phyloP scores from a whole-genome alignment of 2,113 vertebrate species.

The Collichthys lucidus region DNA sequence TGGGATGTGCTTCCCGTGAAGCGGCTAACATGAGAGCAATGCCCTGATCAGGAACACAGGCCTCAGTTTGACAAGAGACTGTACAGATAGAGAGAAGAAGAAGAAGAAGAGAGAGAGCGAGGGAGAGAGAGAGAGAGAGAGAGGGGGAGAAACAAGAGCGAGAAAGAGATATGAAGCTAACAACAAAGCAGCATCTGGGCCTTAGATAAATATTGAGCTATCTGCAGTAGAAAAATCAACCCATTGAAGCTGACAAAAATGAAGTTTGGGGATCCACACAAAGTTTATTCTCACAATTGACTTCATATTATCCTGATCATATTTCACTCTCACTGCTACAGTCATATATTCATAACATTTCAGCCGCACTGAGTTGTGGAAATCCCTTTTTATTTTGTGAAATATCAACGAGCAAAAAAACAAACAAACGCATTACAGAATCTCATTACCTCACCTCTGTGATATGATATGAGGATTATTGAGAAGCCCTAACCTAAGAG shows the following conservation, averaged over 20 bases:
- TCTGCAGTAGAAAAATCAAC: conserved; percentile 31
- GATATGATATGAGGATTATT: conserved; percentile 40
- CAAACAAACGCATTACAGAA: not conserved
- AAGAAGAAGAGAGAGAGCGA: not conserved
- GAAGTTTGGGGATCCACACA: conserved; percentile 3
- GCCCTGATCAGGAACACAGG: conserved; percentile 79
- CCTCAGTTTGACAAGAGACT: conserved; percentile 76
- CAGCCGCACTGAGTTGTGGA: not conserved
- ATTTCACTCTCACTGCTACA: not conserved
- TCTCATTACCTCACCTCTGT: not conserved
- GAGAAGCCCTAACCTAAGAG: conserved; percentile 32
- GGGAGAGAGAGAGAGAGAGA: not conserved
- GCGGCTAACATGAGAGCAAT: conserved; percentile 84
- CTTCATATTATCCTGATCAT: not conserved
- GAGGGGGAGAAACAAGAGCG: conserved; percentile 4
- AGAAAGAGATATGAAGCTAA: conserved; percentile 48
- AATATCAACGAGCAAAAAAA: conserved; percentile 20
- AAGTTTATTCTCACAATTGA: conserved; percentile 5
- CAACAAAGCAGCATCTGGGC: conserved; percentile 57
- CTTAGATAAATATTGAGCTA: conserved; percentile 63
- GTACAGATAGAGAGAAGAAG: conserved; percentile 61
- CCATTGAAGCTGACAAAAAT: conserved; percentile 26
- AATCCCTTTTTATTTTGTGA: not conserved
- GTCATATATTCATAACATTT: conserved; percentile 5
- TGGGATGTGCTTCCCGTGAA: conserved; percentile 82